Percentiles rank a stretch among this genome's conserved stretches.
These are phyloP conservation scores for Pollenia amentaria DNA, from an alignment of 2,888 invertebrate species.

Conservation along the genomic window DNA sequence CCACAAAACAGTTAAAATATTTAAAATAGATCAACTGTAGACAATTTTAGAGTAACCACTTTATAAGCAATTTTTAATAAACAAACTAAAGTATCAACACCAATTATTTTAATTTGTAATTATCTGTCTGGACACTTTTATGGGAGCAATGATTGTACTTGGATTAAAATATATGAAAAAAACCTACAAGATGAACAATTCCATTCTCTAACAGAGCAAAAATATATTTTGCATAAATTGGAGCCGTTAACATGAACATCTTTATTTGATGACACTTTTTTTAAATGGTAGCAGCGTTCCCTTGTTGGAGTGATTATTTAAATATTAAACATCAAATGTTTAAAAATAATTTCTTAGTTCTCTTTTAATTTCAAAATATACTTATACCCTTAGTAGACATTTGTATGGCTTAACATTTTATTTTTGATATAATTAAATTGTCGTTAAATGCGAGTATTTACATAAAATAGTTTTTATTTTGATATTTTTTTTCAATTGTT, in stretches of 20 bases:
- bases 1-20: conserved; percentile 27
- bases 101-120: conserved; percentile 11
- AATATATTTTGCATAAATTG: neutral
- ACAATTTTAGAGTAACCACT: conserved; percentile 23
- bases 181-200: too few species aligned
- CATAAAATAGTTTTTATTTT: conserved; percentile 27
- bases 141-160: neutral
- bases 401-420: neutral
- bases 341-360: conserved; percentile 15
- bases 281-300: neutral
- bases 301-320: neutral
- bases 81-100: conserved; percentile 13
- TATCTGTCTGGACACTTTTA: neutral
- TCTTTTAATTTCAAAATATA: neutral
- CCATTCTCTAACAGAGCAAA: neutral
- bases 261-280: neutral
- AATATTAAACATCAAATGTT: conserved; percentile 30
- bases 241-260: neutral
- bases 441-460: conserved; percentile 20
- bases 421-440: neutral
- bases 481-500: conserved; percentile 40
- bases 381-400: neutral
- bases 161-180: neutral
- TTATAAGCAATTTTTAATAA: conserved; percentile 39
- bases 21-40: conserved; percentile 26